Conservation (phyloP, 2,888 invertebrate species). For the Gortyna flavago region DNA sequence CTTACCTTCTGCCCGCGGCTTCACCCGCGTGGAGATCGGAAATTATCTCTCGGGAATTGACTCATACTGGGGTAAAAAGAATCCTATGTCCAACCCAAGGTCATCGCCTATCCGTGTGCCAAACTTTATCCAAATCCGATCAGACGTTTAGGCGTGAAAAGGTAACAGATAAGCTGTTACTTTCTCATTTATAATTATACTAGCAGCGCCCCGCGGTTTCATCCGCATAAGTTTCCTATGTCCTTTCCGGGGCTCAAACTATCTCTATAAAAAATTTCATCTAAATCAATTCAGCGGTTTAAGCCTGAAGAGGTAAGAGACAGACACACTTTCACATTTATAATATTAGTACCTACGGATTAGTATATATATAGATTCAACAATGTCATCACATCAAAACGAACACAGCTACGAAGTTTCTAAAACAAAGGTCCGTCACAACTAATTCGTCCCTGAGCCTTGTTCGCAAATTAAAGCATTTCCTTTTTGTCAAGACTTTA, state of each 20-base stretch:
- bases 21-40: neutral
- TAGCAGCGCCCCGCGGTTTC: no score
- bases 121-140: neutral
- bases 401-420: neutral
- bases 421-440: slow-evolving; percentile 34
- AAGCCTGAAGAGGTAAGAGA: neutral
- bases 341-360: neutral
- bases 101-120: neutral
- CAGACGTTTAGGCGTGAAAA: neutral
- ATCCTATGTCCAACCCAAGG: neutral
- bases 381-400: neutral
- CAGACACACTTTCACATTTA: neutral
- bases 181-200: neutral
- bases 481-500: slow-evolving; percentile 37
- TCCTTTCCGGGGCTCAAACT: no score
- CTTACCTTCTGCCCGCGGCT: neutral
- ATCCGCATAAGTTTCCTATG: no score
- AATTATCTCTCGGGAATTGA: neutral
- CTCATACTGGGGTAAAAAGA: neutral
- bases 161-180: neutral
- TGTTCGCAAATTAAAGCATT: slow-evolving; percentile 64
- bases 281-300: neutral
- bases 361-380: neutral
- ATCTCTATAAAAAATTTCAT: neutral
- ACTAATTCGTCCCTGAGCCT: slow-evolving; percentile 42